A percentile compares a stretch with the other conserved stretches of the same genome.
These are phyloP conservation scores for Solea solea DNA, from an alignment of 2,113 vertebrate species.

Conservation along the genomic window DNA sequence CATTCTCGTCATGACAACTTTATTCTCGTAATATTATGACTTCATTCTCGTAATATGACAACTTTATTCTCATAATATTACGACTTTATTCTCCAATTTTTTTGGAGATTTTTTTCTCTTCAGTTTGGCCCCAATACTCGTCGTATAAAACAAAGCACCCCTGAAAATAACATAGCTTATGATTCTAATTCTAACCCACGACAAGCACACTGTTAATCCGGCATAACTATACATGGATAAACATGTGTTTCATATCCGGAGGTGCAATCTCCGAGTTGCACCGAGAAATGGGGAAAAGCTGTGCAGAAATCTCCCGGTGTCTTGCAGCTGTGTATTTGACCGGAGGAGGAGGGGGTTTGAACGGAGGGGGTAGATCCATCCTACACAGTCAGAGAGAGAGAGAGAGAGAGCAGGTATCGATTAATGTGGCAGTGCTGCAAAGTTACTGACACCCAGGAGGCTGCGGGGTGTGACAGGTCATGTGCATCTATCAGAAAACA, in stretches of 20 bases:
- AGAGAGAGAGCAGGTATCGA: slow-evolving; percentile 5
- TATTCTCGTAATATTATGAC: no score
- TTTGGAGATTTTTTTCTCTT: no score
- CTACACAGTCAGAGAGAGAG: slow-evolving; percentile 43
- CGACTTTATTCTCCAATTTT: no score
- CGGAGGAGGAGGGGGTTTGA: slow-evolving; percentile 82
- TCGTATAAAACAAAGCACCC: no score
- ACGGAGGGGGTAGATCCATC: slow-evolving; percentile 73
- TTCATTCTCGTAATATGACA: no score
- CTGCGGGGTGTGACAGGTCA: not conserved
- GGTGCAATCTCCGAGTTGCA: slow-evolving; percentile 36
- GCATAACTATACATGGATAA: not conserved
- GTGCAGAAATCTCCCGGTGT: not conserved
- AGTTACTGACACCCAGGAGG: not conserved
- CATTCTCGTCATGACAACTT: no score
- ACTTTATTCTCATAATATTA: no score
- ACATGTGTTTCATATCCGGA: not conserved
- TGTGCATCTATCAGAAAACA: not conserved
- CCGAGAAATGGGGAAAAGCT: slow-evolving; percentile 29
- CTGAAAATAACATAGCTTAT: no score
- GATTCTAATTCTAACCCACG: no score
- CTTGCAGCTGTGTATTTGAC: slow-evolving; percentile 66
- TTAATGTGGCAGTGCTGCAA: not conserved
- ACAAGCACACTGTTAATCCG: no score
- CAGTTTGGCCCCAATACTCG: no score